Evolutionary conservation across 2,797 vertebrate species (phyloP).

Genomic region (Prunella strophiata): DNA sequence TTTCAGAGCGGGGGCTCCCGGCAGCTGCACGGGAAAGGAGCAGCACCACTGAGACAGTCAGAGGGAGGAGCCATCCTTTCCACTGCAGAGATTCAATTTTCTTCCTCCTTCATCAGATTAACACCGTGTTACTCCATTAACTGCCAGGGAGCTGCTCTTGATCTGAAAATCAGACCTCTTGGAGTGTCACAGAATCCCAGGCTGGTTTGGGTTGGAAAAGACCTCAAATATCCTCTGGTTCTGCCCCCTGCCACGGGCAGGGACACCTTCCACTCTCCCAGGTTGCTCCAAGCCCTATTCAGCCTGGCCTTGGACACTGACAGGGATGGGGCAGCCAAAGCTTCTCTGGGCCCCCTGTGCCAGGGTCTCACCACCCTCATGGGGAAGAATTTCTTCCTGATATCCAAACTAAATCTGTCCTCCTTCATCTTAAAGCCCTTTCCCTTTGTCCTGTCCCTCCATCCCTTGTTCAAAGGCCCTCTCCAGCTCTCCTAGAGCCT

Average conservation of each 20-base stretch:
- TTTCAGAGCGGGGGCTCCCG: constrained; percentile 1
- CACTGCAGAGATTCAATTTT: not conserved
- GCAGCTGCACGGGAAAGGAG: constrained; percentile 1
- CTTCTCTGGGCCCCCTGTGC: not conserved
- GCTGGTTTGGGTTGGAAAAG: not conserved
- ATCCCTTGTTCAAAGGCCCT: not conserved
- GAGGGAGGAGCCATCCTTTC: not conserved
- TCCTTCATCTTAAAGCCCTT: not conserved
- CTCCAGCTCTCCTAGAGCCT: not conserved
- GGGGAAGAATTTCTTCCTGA: not conserved
- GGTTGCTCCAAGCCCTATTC: accelerated
- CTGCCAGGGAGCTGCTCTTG: not conserved
- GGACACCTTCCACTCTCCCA: not conserved
- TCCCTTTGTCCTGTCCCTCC: not conserved
- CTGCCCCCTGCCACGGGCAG: not conserved
- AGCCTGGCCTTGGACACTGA: not conserved
- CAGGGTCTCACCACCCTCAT: not conserved
- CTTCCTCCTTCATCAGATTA: constrained; percentile 9
- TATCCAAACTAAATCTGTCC: not conserved
- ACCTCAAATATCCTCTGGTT: not conserved
- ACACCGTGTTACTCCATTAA: not conserved
- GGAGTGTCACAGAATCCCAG: not conserved
- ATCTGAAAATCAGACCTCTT: not conserved
- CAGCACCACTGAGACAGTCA: not conserved
- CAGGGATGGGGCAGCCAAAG: not conserved